Evolutionary conservation across 2,113 vertebrate species (phyloP), one percentile per base, ranked within the genome.

Genomic region (Semnopithecus entellus): DNA sequence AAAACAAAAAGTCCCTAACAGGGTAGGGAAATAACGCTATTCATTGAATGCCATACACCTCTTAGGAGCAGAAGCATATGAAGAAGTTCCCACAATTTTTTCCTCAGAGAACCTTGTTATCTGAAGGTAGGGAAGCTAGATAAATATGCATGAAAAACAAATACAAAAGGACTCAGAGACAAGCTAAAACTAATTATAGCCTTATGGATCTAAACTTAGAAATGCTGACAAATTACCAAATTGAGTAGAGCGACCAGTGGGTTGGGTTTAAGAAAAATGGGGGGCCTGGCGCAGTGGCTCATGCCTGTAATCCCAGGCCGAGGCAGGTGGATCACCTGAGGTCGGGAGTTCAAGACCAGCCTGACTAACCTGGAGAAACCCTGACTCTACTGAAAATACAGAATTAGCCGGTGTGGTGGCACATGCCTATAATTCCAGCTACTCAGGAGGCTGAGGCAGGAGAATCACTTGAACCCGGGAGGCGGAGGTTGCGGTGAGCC

Each of bases 151-250:
- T 43, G 48, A 78, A 93, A 90, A 97, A 82, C 72, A 96, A 94
- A 68, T 12, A 88, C 9, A 75, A 87, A 95, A 82, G 82, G 43
- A 90, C 40, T 95, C 23, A 10, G 48, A 90, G 75, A 93, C 75
- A 97, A 96, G 75, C 68, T 82, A 76, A 80, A 94, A 82, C 64
- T 94, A 95, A 96, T 92, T 78, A 93, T 73, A 95, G 40, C 35
- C 57, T 90, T 91, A 90, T 27, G 59, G 45, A 81, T 78, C 73
- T 93, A 85, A 95, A 93, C 90, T 93, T 94, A 95, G 91, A 95
- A 91, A 79, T 75, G 48, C 70, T 79, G 87, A 85, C 85, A 88
- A 70, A 61, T 57, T 70, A 14, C 68, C 61, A 64, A 96, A 76
- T 57, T 90, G 52, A 92, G 87, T 52, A 78, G 73, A 88, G 30